A percentile compares a stretch with the other conserved stretches of the same genome.
Conservation (phyloP, 2,797 vertebrate species). For the Macroramphosus scolopax region DNA sequence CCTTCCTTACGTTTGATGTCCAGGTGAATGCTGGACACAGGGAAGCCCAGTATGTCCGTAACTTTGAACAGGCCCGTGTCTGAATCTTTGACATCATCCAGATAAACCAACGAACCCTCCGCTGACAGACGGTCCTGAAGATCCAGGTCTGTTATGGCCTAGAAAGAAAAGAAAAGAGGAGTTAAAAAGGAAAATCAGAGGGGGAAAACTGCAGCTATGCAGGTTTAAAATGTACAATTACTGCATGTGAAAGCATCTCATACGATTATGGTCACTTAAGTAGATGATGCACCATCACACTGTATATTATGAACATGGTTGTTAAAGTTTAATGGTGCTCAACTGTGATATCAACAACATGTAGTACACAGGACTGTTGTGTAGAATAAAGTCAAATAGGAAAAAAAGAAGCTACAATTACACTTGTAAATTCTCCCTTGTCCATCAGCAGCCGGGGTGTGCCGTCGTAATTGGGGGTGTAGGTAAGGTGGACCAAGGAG, state of each 20-base stretch:
- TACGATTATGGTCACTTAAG: neutral
- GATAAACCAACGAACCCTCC: slow-evolving; percentile 65
- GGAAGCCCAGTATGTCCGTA: slow-evolving; percentile 67
- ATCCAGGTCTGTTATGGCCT: slow-evolving; percentile 44
- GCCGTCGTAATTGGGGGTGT: slow-evolving; percentile 39
- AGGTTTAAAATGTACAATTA: neutral
- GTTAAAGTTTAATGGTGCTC: no score
- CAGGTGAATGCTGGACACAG: slow-evolving; percentile 67
- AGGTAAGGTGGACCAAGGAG: slow-evolving; percentile 67
- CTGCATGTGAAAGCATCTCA: no score
- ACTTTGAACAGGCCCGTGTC: slow-evolving; percentile 72
- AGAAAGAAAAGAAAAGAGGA: slow-evolving; percentile 15
- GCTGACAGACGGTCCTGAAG: slow-evolving; percentile 67
- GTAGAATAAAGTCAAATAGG: no score
- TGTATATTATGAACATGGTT: no score
- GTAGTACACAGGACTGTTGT: no score
- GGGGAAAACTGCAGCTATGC: neutral
- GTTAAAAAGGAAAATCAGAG: no score
- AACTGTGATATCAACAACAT: no score
- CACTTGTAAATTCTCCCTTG: slow-evolving; percentile 66
- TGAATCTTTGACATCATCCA: slow-evolving; percentile 63
- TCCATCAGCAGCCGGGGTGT: slow-evolving; percentile 64
- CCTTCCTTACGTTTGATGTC: slow-evolving; percentile 63
- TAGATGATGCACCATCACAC: no score
- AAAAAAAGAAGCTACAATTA: slow-evolving; percentile 33